Evolutionary conservation across 2,113 vertebrate genomes (phyloP).

Genomic region (Pelmatolapia mariae): DNA sequence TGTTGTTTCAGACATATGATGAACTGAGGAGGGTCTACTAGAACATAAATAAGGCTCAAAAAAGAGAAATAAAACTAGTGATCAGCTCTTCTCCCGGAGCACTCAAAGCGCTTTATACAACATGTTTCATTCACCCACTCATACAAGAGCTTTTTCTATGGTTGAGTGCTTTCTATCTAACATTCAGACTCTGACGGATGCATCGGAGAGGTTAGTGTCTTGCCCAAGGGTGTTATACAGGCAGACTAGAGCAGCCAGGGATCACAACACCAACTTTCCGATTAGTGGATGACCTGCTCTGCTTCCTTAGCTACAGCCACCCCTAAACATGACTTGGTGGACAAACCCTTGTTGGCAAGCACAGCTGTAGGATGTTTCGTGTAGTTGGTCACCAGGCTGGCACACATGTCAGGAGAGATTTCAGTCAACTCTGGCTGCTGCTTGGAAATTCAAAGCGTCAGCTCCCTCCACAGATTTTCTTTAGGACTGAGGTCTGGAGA

Average conservation of each 20-base stretch:
- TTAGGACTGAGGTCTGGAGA: neutral
- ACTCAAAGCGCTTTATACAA: neutral
- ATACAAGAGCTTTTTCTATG: neutral
- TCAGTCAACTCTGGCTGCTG: neutral
- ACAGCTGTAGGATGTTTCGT: neutral
- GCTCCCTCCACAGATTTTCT: neutral
- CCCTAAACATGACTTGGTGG: neutral
- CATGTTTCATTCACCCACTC: neutral
- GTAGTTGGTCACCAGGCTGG: neutral
- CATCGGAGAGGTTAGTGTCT: neutral
- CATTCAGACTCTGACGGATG: neutral
- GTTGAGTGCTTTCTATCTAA: neutral
- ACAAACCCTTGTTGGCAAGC: neutral
- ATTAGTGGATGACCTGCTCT: neutral
- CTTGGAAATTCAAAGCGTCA: neutral
- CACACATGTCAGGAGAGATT: neutral
- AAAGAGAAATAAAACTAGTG: neutral
- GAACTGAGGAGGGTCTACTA: neutral
- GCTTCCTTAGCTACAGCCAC: neutral
- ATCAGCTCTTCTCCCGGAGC: fast-evolving
- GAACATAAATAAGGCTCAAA: neutral
- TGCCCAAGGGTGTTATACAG: neutral
- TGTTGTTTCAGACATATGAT: neutral
- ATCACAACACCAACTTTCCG: neutral
- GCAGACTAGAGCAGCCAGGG: neutral